Percentiles rank a stretch among this genome's conserved stretches.
Evolutionary conservation across 2,113 vertebrate species (phyloP).

Genomic region (Acrocephalus arundinaceus): DNA sequence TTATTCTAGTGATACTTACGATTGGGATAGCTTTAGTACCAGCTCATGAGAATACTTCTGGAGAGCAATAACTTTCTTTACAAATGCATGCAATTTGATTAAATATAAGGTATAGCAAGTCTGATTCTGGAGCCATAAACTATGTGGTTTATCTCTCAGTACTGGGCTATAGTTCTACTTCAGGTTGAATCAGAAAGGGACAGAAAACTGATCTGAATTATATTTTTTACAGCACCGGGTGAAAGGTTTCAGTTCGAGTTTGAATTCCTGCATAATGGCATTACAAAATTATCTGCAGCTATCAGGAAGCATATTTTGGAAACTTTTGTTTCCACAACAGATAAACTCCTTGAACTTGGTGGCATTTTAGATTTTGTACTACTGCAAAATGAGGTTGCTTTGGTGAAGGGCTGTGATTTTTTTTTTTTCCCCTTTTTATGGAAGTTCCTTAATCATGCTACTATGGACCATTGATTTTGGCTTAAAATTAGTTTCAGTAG

Average conservation of each 20-base stretch:
- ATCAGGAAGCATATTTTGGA: neutral
- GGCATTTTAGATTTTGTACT: neutral
- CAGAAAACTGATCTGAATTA: neutral
- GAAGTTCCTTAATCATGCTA: neutral
- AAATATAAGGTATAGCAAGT: neutral
- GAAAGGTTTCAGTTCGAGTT: neutral
- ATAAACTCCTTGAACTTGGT: neutral
- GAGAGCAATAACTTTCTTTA: neutral
- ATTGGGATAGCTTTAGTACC: neutral
- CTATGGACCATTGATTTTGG: neutral
- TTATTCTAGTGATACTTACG: neutral
- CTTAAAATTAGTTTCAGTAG: neutral
- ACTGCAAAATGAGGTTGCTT: neutral
- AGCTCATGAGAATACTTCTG: neutral
- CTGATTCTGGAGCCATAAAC: neutral
- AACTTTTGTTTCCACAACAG: neutral
- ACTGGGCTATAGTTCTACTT: neutral
- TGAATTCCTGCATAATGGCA: neutral
- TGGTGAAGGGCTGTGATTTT: neutral
- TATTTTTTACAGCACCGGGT: neutral
- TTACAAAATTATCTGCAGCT: neutral
- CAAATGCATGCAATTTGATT: neutral
- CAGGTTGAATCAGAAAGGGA: neutral
- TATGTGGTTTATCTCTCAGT: neutral
- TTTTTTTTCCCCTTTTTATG: neutral